These are phyloP conservation scores for Pristionchus pacificus DNA, from an alignment of 1,140 invertebrate species.

Conservation along the genomic window DNA sequence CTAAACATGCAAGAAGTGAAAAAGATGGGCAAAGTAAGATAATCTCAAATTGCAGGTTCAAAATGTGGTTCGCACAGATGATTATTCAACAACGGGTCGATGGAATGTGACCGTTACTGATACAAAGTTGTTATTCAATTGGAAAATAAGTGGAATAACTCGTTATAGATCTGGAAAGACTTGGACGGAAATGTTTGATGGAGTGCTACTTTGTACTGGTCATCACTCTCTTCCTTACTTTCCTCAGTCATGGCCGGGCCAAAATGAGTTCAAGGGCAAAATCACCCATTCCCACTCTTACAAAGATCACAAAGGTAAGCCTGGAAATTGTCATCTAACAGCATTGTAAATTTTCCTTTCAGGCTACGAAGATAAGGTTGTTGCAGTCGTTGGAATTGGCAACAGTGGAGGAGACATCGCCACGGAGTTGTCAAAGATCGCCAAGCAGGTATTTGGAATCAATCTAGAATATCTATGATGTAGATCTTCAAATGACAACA, in stretches of 20 bases:
- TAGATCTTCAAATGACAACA: background rate
- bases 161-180: slow-evolving; percentile 21
- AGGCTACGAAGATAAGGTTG: slow-evolving; percentile 57
- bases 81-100: slow-evolving; percentile 39
- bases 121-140: slow-evolving; percentile 3
- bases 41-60: slow-evolving; percentile 38
- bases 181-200: slow-evolving; percentile 55
- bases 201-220: slow-evolving; percentile 46
- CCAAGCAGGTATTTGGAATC: slow-evolving; percentile 57
- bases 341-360: slow-evolving; percentile 45
- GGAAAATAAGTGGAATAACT: background rate
- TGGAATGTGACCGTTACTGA: slow-evolving; percentile 48
- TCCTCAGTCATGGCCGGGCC: slow-evolving; percentile 53
- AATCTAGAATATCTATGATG: background rate
- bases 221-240: slow-evolving; percentile 56
- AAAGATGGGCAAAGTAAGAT: slow-evolving; percentile 32
- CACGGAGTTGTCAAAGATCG: slow-evolving; percentile 60
- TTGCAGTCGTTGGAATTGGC: slow-evolving; percentile 62
- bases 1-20: slow-evolving; percentile 34
- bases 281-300: slow-evolving; percentile 61
- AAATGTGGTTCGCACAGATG: slow-evolving; percentile 20
- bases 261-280: slow-evolving; percentile 59
- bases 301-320: slow-evolving; percentile 50
- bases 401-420: slow-evolving; percentile 64
- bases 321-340: background rate